Conservation (phyloP, 2,888 invertebrate species). For the Microchrysa polita region DNA sequence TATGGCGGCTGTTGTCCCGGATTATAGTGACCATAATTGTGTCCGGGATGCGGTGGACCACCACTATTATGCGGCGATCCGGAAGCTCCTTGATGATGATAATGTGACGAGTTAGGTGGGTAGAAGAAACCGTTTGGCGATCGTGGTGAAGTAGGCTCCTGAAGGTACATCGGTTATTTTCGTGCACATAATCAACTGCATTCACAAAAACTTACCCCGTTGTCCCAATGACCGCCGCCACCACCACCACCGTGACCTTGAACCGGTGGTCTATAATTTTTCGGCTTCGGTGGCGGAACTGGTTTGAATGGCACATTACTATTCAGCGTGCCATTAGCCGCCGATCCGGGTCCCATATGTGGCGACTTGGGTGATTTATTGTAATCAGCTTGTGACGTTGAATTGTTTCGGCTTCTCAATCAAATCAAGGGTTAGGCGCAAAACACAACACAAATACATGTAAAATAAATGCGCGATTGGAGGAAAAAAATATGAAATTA, state of each 20-base stretch:
- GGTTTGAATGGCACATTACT: conserved; percentile 77
- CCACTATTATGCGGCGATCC: conserved; percentile 56
- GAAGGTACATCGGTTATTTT: no score
- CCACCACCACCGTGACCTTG: conserved; percentile 58
- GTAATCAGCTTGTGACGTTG: conserved; percentile 71
- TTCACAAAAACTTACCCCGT: conserved; percentile 63
- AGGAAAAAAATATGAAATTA: conserved; percentile 29
- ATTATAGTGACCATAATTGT: conserved; percentile 53
- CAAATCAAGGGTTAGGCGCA: conserved; percentile 29
- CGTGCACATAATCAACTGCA: neutral
- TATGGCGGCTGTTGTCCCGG: conserved; percentile 63
- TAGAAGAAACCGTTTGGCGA: conserved; percentile 65
- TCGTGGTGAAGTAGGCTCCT: conserved; percentile 63
- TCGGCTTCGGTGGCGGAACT: conserved; percentile 91
- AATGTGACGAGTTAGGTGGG: conserved; percentile 62
- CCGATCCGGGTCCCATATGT: conserved; percentile 56
- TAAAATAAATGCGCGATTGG: conserved; percentile 42
- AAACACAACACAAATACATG: conserved; percentile 42
- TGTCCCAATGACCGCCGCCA: conserved; percentile 66
- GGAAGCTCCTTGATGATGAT: conserved; percentile 60
- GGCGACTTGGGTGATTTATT: conserved; percentile 64
- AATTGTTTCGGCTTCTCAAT: conserved; percentile 68
- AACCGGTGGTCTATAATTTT: conserved; percentile 84
- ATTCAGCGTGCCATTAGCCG: conserved; percentile 56
- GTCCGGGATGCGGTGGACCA: conserved; percentile 53